Conservation (phyloP, 2,888 invertebrate genomes). For the Amiota mariae region DNA sequence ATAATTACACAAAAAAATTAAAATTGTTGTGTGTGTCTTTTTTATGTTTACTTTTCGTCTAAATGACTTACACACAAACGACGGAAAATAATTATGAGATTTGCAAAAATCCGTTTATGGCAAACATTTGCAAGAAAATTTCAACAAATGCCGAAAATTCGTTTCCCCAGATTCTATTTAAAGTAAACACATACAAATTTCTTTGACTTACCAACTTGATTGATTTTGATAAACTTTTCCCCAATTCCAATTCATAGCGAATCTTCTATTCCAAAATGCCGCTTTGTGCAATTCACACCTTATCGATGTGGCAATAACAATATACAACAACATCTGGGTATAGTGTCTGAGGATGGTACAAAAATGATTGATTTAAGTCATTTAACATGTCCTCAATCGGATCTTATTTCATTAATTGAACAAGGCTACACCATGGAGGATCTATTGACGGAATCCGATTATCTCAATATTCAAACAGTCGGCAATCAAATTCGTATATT, state of each 20-base stretch:
- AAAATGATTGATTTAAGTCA: constrained; percentile 78
- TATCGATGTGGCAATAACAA: constrained; percentile 74
- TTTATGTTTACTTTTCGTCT: too few relatives aligned
- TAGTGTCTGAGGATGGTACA: constrained; percentile 77
- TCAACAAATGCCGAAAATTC: too few relatives aligned
- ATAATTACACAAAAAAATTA: too few relatives aligned
- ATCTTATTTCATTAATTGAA: constrained; percentile 72
- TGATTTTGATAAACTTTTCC: too few relatives aligned
- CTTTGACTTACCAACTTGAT: too few relatives aligned
- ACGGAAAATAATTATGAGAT: too few relatives aligned
- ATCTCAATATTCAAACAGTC: constrained; percentile 43
- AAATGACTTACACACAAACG: too few relatives aligned
- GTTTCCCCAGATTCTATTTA: too few relatives aligned
- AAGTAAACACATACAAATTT: too few relatives aligned
- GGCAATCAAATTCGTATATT: constrained; percentile 65
- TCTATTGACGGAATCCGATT: constrained; percentile 56
- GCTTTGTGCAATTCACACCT: constrained; percentile 81
- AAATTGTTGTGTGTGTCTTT: too few relatives aligned
- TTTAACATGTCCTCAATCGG: constrained; percentile 66
- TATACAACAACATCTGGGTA: constrained; percentile 78
- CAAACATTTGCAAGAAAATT: too few relatives aligned
- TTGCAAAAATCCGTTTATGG: too few relatives aligned
- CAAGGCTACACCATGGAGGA: constrained; percentile 66
- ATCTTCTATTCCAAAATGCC: constrained; percentile 70
- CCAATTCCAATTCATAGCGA: background rate